These are phyloP conservation scores for Hipparchia semele DNA, from an alignment of 2,888 invertebrate species.

Conservation along the genomic window DNA sequence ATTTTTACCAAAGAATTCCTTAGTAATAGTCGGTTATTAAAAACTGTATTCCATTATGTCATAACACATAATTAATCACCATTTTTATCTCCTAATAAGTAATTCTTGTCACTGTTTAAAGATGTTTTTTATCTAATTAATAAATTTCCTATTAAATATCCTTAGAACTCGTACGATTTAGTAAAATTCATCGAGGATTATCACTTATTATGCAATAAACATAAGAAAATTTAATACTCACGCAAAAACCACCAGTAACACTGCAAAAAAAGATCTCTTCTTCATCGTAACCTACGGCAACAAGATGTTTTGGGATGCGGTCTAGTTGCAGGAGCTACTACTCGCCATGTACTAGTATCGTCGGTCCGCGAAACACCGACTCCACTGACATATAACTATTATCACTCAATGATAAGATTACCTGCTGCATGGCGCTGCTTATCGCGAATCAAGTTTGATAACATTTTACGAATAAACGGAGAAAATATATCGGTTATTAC, in stretches of 20 bases:
- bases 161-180: neutral
- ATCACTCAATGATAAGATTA: conserved; percentile 81
- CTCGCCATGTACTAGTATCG: conserved; percentile 67
- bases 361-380: conserved; percentile 69
- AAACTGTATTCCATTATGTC: neutral
- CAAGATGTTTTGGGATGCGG: conserved; percentile 46
- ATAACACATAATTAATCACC: neutral
- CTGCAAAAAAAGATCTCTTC: conserved; percentile 56
- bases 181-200: neutral
- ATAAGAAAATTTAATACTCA: conserved; percentile 54
- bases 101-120: neutral
- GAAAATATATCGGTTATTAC: conserved; percentile 52
- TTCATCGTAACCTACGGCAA: conserved; percentile 60
- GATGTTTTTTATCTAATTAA: too few species aligned
- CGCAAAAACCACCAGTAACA: conserved; percentile 62
- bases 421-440: conserved; percentile 73
- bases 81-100: neutral
- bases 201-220: neutral
- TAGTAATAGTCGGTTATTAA: neutral
- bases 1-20: neutral
- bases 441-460: conserved; percentile 78
- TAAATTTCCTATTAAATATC: neutral
- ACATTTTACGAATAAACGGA: conserved; percentile 66
- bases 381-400: conserved; percentile 81
- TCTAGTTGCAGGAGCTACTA: conserved; percentile 62